Evolutionary conservation across 2,888 invertebrate species (phyloP), one percentile per base, ranked within the genome.

Genomic region (Tipula vernalis): DNA sequence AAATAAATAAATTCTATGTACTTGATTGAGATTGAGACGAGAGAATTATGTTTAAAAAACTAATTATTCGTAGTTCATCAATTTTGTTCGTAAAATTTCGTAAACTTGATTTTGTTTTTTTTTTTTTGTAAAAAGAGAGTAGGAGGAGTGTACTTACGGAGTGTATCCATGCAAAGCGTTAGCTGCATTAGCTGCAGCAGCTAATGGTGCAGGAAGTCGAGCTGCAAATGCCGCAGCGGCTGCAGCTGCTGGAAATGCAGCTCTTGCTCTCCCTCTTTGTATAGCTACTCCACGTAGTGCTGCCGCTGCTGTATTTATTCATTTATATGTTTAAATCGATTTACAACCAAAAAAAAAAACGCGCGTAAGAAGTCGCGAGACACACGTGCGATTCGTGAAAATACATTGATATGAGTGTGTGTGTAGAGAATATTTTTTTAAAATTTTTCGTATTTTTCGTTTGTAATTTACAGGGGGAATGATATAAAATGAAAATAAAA

Each of bases 81-180:
- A 28, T 28, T 71, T 71, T 71, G 18, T 28, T 71, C 28, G 71
- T 71, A 71, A 28, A 71, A 10, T 71, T 71, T 71, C 71, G 71
- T 71, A 6, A 51, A n/a, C n/a, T 13, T 42, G 42, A 10, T 42
- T 47, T 47, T 42, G 4, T 42, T 44, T 44, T 44, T 10, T 44
- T 6, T 44, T 44, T 44, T 57, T 71, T 71, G 71, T 71, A 28
- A 71, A 71, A 71, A 28, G 28, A 71, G 51, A 51, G 51, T 12
- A 28, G 71, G 28, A 71, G 18, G 71, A 71, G 71, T 71, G 91
- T 95, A 96, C 96, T 96, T 95, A 96, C 96, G 96, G 96, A 92
- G 97, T 95, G 93, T 97, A 97, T 91, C 97, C 96, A 94, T 96
- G 97, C 92, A 96, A 93, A 91, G 96, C 95, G 91, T 95, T 94